Evolutionary conservation across 2,888 invertebrate genomes (phyloP), one percentile per base, ranked within the genome.

Genomic region (Romanomermis culicivorax): DNA sequence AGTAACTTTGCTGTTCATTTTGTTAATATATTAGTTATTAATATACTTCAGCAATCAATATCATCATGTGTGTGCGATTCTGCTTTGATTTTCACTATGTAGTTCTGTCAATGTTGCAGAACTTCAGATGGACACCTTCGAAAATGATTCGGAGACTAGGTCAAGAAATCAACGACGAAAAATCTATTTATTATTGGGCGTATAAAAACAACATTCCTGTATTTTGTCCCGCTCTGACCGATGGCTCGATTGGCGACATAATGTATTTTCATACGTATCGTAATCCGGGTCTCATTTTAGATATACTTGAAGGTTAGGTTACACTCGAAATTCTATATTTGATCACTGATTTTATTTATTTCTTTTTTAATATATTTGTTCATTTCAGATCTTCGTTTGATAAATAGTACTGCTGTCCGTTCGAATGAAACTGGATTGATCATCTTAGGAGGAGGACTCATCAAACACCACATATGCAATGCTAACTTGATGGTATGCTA

Each of bases 381-480:
- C 23, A 53, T 56, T 61, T n/a, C 64, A 79, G 95, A 95, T 74
- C 74, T 97, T 56, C 76, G 82, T 54, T 77, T 85, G 55, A 72
- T 99, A 27, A 97, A 97, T 72, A 80, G 83, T 24, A 86, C 95
- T 78, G 85, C 95, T 20, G 83, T 93, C 11, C 85, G 85, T 69
- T 86, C 95, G 0, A 74, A 79, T 26, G 82, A 87, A 67, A 82
- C 85, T n/a, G 97, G 97, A 14, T 85, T 95, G 79, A 82, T 99
- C 42, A 89, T 99, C 58, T 71, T 95, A 56, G 95, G 95, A 2
- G 93, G 93, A 1, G 93, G 93, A 7, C 74, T 97, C 0, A 77
- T 95, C n/a, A 99, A 99, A 72, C 97, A 99, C 73, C 97, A 99
- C 68, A 91, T 95, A 62, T 91, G 88, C 72, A 99, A 99, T 76